Evolutionary conservation across 2,797 vertebrate genomes (phyloP).

Genomic region (Myotis planiceps): DNA sequence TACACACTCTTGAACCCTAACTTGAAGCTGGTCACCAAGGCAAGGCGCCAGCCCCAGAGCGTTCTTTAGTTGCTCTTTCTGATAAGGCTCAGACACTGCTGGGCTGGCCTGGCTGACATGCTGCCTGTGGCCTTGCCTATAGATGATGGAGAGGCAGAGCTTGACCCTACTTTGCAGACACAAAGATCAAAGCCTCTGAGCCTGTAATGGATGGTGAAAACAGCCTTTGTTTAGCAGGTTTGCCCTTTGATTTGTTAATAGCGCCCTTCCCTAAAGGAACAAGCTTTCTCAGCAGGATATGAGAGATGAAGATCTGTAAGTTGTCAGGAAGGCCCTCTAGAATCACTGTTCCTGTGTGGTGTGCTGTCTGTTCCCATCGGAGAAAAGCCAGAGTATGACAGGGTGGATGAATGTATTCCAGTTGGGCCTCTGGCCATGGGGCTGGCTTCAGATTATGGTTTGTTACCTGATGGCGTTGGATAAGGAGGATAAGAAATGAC

Average conservation of each 20-base stretch:
- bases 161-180: constrained; percentile 32
- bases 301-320: constrained; percentile 57
- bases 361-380: constrained; percentile 64
- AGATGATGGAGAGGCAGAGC: background rate
- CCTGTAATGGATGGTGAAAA: background rate
- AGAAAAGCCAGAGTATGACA: constrained; percentile 77
- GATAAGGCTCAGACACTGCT: background rate
- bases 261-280: constrained; percentile 25
- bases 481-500: constrained; percentile 79
- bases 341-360: constrained; percentile 62
- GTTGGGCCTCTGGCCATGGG: constrained; percentile 74
- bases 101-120: background rate
- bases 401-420: constrained; percentile 77
- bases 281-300: constrained; percentile 48
- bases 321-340: background rate
- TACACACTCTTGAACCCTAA: background rate
- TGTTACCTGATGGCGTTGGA: constrained; percentile 78
- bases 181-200: constrained; percentile 5
- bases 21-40: background rate
- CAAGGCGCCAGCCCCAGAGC: background rate
- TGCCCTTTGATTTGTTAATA: constrained; percentile 65
- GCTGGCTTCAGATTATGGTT: constrained; percentile 80
- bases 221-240: background rate
- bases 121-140: background rate
- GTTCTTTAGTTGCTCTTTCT: background rate